A percentile compares a stretch with the other conserved stretches of the same genome.
These are phyloP conservation scores for Megathymus violae DNA, from an alignment of 1,140 invertebrate species.

Conservation along the genomic window DNA sequence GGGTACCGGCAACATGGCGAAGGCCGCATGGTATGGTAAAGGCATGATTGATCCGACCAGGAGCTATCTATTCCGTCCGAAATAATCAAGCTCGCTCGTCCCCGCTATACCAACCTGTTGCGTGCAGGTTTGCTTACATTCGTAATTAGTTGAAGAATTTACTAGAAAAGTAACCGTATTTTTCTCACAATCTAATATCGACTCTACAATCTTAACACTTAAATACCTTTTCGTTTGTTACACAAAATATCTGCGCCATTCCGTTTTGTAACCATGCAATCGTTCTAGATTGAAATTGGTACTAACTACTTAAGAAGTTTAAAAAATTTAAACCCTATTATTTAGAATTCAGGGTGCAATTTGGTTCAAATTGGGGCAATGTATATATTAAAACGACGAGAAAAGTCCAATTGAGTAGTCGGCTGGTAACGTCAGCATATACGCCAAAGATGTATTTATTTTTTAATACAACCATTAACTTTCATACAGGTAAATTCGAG, in stretches of 20 bases:
- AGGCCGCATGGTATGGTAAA: too few species aligned
- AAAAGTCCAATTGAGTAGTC: not conserved
- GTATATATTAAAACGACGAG: constrained; percentile 1
- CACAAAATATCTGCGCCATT: constrained; percentile 8
- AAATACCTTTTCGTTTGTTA: constrained; percentile 3
- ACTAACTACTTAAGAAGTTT: constrained; percentile 7
- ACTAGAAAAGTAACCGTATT: constrained; percentile 38
- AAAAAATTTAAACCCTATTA: constrained; percentile 10
- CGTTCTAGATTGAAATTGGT: constrained; percentile 13
- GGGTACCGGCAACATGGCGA: too few species aligned
- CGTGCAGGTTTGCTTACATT: constrained; percentile 43
- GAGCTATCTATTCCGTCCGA: too few species aligned
- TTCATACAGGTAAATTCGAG: too few species aligned
- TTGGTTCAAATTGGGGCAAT: not conserved
- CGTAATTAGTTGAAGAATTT: constrained; percentile 35
- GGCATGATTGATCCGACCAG: too few species aligned
- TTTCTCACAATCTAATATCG: not conserved
- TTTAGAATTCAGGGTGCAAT: not conserved
- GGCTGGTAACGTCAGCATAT: constrained; percentile 17
- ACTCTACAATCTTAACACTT: not conserved
- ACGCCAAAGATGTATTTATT: not conserved
- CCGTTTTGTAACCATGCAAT: constrained; percentile 7
- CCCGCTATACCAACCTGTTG: constrained; percentile 43
- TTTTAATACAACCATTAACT: constrained; percentile 2
- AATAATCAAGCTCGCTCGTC: too few species aligned